These are phyloP conservation scores for Encarsia formosa DNA, from an alignment of 2,888 invertebrate genomes.

Conservation along the genomic window DNA sequence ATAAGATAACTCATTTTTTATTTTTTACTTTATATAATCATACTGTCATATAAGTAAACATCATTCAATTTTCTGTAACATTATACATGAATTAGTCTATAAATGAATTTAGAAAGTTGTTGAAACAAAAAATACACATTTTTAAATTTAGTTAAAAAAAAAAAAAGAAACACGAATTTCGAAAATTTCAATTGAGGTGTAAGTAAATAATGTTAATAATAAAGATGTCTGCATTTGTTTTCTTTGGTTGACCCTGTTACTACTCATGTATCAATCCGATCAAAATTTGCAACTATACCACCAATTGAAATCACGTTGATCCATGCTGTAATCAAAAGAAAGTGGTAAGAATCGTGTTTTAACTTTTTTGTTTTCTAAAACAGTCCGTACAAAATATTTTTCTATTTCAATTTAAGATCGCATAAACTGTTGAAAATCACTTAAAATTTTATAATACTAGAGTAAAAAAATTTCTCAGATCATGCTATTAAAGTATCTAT, in stretches of 20 bases:
- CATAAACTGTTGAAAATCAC: too few relatives aligned
- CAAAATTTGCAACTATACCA: constrained; percentile 39
- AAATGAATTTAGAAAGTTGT: too few relatives aligned
- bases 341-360: constrained; percentile 41
- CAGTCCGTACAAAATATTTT: constrained; percentile 17
- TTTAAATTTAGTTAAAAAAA: too few relatives aligned
- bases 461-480: too few relatives aligned
- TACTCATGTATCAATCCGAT: constrained; percentile 39
- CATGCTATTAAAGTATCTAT: too few relatives aligned
- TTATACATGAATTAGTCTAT: too few relatives aligned
- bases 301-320: constrained; percentile 39
- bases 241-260: constrained; percentile 44
- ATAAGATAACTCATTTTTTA: too few relatives aligned
- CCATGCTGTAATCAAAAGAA: constrained; percentile 44
- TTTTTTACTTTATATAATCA: too few relatives aligned
- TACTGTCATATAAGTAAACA: too few relatives aligned
- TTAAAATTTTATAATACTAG: too few relatives aligned
- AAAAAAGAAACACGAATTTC: neutral
- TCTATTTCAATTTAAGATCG: constrained; percentile 15
- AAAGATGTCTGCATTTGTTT: constrained; percentile 40
- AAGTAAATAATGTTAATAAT: constrained; percentile 41
- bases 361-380: constrained; percentile 25
- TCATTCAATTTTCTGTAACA: too few relatives aligned
- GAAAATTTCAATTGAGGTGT: constrained; percentile 6
- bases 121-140: too few relatives aligned